Evolutionary conservation across 2,888 invertebrate genomes (phyloP).

Genomic region (Erebia ligea): DNA sequence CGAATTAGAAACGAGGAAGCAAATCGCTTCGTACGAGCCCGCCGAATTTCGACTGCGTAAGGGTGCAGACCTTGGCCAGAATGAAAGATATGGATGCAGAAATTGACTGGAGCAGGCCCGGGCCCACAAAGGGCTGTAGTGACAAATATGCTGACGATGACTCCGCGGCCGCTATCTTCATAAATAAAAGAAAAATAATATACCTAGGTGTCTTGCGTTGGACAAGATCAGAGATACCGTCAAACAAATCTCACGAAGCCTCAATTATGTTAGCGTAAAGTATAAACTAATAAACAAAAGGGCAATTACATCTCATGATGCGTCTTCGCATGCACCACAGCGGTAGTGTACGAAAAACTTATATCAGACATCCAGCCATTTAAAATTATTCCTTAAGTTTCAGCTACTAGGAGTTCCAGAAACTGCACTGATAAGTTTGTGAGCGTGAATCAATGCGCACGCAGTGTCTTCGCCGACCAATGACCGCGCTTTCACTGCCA

Average conservation of each 20-base stretch:
- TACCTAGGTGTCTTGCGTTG: background rate
- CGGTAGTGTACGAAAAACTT: constrained; percentile 68
- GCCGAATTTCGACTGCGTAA: no score
- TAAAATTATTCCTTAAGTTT: constrained; percentile 42
- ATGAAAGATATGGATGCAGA: no score
- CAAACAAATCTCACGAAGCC: constrained; percentile 40
- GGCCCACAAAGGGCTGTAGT: no score
- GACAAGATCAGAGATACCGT: constrained; percentile 26
- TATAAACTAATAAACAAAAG: constrained; percentile 73
- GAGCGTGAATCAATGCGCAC: constrained; percentile 68
- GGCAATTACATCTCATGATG: constrained; percentile 75
- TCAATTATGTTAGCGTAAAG: constrained; percentile 51
- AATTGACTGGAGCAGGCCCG: no score
- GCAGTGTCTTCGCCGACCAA: constrained; percentile 74
- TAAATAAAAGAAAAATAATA: background rate
- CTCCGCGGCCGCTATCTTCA: no score
- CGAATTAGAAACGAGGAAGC: no score
- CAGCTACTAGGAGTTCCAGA: constrained; percentile 15
- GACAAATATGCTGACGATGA: no score
- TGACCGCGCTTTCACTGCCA: constrained; percentile 81
- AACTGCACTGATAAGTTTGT: constrained; percentile 48
- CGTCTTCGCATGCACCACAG: constrained; percentile 61
- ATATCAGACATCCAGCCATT: constrained; percentile 27
- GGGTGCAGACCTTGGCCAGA: no score
- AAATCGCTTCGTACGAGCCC: no score